These are phyloP conservation scores for Lethenteron reissneri DNA, from an alignment of 2,113 vertebrate species.

Conservation along the genomic window DNA sequence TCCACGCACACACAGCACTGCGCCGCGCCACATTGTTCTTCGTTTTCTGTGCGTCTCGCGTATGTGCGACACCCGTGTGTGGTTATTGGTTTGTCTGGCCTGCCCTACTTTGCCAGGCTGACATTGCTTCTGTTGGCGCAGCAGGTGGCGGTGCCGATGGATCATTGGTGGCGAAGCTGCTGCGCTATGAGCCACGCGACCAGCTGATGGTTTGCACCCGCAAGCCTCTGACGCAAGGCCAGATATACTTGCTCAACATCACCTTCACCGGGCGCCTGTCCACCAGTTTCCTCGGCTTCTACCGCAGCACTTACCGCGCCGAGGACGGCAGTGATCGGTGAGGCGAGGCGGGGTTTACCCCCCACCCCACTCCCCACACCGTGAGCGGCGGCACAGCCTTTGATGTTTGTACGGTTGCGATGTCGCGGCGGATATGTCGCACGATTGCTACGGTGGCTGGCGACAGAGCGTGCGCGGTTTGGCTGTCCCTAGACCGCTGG, in stretches of 20 bases:
- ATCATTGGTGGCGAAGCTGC: conserved; percentile 13
- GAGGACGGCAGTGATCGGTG: conserved; percentile 42
- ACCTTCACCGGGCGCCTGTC: conserved; percentile 42
- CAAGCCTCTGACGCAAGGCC: conserved; percentile 21
- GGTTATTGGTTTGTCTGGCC: too few relatives aligned
- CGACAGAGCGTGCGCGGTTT: background rate
- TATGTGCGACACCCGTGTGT: too few relatives aligned
- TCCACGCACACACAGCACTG: too few relatives aligned
- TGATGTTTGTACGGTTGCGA: too few relatives aligned
- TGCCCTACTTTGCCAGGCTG: too few relatives aligned
- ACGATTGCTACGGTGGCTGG: too few relatives aligned
- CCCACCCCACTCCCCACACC: too few relatives aligned
- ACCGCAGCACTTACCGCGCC: conserved; percentile 56
- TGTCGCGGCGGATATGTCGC: too few relatives aligned
- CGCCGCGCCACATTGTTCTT: too few relatives aligned
- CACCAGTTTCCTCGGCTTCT: conserved; percentile 47
- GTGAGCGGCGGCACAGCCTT: fast-evolving
- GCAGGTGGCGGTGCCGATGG: too few relatives aligned
- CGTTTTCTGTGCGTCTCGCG: too few relatives aligned
- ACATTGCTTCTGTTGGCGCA: too few relatives aligned
- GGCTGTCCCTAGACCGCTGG: conserved; percentile 27
- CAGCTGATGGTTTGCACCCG: conserved; percentile 37
- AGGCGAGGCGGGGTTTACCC: background rate
- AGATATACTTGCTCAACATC: conserved; percentile 29
- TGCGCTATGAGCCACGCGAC: conserved; percentile 30